These are phyloP conservation scores for Callaeas wilsoni DNA, from an alignment of 2,113 vertebrate genomes.

Conservation along the genomic window DNA sequence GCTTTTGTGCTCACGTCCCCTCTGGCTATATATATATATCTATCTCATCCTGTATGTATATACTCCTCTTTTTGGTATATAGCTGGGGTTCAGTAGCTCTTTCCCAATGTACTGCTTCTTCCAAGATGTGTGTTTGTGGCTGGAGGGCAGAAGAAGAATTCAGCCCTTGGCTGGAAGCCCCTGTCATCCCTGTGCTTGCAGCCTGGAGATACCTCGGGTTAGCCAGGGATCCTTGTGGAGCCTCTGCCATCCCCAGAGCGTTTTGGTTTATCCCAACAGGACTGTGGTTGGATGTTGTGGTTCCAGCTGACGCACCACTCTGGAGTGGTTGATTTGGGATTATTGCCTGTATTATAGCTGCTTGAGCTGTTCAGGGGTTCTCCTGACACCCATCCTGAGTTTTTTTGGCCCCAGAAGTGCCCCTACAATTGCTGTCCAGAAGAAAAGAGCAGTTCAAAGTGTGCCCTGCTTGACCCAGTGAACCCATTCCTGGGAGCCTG, in stretches of 20 bases:
- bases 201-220: not conserved
- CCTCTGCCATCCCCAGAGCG: not conserved
- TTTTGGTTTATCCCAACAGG: not conserved
- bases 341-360: not conserved
- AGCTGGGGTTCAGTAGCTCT: not conserved
- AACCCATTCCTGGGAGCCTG: not conserved
- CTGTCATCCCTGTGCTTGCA: not conserved
- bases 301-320: not conserved
- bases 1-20: not conserved
- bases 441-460: not conserved
- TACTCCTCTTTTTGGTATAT: not conserved
- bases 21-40: not conserved
- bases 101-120: not conserved
- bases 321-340: not conserved
- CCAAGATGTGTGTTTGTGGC: rapidly evolving
- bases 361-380: not conserved
- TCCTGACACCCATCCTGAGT: not conserved
- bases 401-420: not conserved
- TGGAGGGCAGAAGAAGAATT: not conserved
- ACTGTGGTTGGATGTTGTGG: not conserved
- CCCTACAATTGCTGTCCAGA: not conserved
- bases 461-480: not conserved
- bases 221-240: not conserved
- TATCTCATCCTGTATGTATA: not conserved
- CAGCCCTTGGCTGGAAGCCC: not conserved